Percentiles rank a stretch among this genome's conserved stretches.
phyloP scores from a whole-genome alignment of 2,888 invertebrate genomes.

The Erebia epiphron region DNA sequence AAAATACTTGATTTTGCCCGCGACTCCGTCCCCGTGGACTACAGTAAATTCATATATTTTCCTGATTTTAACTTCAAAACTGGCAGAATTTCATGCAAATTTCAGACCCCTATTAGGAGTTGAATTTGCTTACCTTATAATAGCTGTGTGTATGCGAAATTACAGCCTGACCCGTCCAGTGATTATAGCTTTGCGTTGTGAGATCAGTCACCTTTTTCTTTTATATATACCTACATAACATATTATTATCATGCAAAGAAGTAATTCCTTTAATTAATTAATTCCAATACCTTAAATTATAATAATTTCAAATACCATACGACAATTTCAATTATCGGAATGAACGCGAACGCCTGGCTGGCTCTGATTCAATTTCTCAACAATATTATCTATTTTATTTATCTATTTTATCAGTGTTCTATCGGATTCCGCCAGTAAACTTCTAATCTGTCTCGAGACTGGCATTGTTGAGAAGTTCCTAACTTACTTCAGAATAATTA shows the following conservation, averaged over 20 bases:
- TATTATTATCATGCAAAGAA: too few species aligned
- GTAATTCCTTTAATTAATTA: background rate
- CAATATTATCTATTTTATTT: slow-evolving; percentile 12
- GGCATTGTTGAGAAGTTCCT: background rate
- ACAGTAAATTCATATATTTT: too few species aligned
- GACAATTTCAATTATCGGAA: slow-evolving; percentile 16
- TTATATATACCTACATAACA: background rate
- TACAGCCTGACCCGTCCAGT: too few species aligned
- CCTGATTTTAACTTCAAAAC: too few species aligned
- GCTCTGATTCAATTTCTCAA: slow-evolving; percentile 5
- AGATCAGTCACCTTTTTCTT: background rate
- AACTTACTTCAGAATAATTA: background rate
- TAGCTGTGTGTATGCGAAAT: too few species aligned
- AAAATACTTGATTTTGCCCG: too few species aligned
- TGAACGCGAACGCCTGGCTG: slow-evolving; percentile 6
- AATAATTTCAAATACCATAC: background rate
- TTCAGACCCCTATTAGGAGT: too few species aligned
- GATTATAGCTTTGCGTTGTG: too few species aligned
- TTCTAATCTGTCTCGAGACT: slow-evolving; percentile 7
- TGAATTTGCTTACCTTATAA: too few species aligned
- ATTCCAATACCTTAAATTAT: background rate
- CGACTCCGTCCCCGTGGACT: too few species aligned
- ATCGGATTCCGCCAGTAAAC: slow-evolving; percentile 5
- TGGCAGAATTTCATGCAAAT: too few species aligned
- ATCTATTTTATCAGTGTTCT: too few species aligned